Evolutionary conservation across 2,113 vertebrate species (phyloP).

Genomic region (Arizona elegans): DNA sequence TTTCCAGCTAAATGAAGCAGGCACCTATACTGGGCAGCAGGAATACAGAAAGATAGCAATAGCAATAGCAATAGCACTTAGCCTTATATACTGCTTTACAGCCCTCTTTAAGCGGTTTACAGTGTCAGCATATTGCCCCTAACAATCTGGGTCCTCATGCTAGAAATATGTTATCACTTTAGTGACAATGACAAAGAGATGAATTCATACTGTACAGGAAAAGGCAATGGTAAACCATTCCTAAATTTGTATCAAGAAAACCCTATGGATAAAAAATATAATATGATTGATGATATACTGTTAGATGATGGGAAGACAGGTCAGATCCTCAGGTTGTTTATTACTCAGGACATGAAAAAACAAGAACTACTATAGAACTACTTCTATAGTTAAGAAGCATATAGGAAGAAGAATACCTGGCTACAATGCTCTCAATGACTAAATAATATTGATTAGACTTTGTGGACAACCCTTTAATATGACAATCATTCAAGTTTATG

Average conservation of each 20-base stretch:
- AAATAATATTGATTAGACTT: too few relatives aligned
- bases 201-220: background rate
- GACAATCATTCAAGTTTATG: background rate
- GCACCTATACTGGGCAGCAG: background rate
- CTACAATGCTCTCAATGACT: background rate
- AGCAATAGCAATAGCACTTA: too few relatives aligned
- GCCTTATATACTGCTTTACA: too few relatives aligned
- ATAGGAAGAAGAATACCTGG: background rate
- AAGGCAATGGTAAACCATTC: background rate
- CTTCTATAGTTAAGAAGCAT: background rate
- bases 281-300: background rate
- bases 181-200: background rate
- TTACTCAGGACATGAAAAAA: background rate
- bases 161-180: background rate
- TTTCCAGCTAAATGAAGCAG: background rate
- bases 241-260: background rate
- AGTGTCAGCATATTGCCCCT: too few relatives aligned
- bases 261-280: background rate
- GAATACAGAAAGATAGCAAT: background rate
- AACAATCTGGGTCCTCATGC: background rate
- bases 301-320: background rate
- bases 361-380: too few relatives aligned
- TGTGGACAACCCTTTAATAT: too few relatives aligned
- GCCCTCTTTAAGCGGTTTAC: too few relatives aligned
- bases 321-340: background rate